Percentiles rank a stretch among this genome's conserved stretches.
These are phyloP conservation scores for Melitaea cinxia DNA, from an alignment of 1,140 invertebrate species.

Conservation along the genomic window DNA sequence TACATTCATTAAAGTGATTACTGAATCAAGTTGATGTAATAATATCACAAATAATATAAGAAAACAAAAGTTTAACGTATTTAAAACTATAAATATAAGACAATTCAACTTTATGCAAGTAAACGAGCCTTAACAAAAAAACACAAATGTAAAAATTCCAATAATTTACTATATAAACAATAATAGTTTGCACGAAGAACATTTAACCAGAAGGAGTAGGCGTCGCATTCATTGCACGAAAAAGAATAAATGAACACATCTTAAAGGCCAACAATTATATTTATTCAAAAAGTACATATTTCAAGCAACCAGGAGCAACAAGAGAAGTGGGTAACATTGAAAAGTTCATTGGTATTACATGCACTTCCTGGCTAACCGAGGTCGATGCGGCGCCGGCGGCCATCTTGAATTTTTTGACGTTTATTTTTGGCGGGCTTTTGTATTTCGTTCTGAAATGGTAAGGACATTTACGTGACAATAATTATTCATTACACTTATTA, in stretches of 20 bases:
- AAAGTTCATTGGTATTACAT: constrained; percentile 79
- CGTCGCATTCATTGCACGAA: constrained; percentile 27
- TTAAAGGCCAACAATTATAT: constrained; percentile 63
- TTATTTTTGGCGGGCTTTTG: constrained; percentile 77
- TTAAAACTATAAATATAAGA: no score
- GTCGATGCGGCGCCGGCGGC: constrained; percentile 61
- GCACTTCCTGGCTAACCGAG: constrained; percentile 73
- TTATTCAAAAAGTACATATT: constrained; percentile 54
- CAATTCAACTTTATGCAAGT: no score
- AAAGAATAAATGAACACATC: constrained; percentile 47
- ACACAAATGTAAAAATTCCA: constrained; percentile 30
- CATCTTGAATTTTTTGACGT: constrained; percentile 78
- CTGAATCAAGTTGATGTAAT: no score
- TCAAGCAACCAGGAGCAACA: constrained; percentile 59
- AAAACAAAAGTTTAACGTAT: no score
- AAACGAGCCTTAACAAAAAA: constrained; percentile 7
- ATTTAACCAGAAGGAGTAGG: constrained; percentile 27
- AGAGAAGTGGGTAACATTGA: constrained; percentile 74
- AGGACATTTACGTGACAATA: constrained; percentile 36
- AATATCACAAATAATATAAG: no score
- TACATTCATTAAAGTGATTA: no score
- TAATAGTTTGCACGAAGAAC: constrained; percentile 30
- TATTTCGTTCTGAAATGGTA: constrained; percentile 54
- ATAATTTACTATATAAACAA: constrained; percentile 35
- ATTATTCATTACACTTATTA: constrained; percentile 18